These are phyloP conservation scores for Drosophila pectinifera DNA, from an alignment of 1,140 invertebrate species.

Conservation along the genomic window DNA sequence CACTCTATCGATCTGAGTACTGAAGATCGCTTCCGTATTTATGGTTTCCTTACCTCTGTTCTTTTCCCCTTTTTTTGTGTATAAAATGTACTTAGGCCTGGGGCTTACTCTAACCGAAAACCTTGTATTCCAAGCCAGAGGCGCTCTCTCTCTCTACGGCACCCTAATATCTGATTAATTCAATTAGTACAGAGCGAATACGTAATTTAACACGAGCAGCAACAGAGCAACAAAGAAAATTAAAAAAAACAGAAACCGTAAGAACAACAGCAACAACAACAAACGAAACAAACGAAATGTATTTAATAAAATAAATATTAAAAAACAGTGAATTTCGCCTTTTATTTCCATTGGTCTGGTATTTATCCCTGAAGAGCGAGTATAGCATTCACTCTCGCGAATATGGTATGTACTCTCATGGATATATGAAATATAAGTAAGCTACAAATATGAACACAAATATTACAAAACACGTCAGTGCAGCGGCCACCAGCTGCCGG, in stretches of 20 bases:
- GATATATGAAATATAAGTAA: too few species aligned
- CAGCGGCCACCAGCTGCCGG: too few species aligned
- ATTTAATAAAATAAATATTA: slow-evolving; percentile 77
- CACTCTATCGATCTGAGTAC: slow-evolving; percentile 7
- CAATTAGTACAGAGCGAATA: slow-evolving; percentile 54
- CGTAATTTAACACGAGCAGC: slow-evolving; percentile 56
- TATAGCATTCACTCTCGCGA: too few species aligned
- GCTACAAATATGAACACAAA: too few species aligned
- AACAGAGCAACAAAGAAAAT: slow-evolving; percentile 58
- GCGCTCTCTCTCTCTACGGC: slow-evolving; percentile 22
- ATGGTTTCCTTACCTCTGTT: not conserved
- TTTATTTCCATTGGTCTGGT: too few species aligned
- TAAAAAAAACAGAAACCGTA: slow-evolving; percentile 39
- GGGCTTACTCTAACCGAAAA: slow-evolving; percentile 38
- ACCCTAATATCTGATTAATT: slow-evolving; percentile 56
- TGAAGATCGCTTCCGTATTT: not conserved
- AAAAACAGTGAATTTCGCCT: too few species aligned
- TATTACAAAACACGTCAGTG: too few species aligned
- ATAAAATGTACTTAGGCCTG: slow-evolving; percentile 33
- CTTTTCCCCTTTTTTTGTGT: slow-evolving; percentile 26
- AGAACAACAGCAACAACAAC: slow-evolving; percentile 32
- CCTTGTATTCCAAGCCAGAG: slow-evolving; percentile 36
- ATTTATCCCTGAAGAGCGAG: slow-evolving; percentile 11
- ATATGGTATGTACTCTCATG: too few species aligned
- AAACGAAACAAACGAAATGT: slow-evolving; percentile 69